Percentiles rank a stretch among this genome's conserved stretches.
Evolutionary conservation across 2,113 vertebrate species (phyloP).

Genomic region (Gnathonemus longibarbis): DNA sequence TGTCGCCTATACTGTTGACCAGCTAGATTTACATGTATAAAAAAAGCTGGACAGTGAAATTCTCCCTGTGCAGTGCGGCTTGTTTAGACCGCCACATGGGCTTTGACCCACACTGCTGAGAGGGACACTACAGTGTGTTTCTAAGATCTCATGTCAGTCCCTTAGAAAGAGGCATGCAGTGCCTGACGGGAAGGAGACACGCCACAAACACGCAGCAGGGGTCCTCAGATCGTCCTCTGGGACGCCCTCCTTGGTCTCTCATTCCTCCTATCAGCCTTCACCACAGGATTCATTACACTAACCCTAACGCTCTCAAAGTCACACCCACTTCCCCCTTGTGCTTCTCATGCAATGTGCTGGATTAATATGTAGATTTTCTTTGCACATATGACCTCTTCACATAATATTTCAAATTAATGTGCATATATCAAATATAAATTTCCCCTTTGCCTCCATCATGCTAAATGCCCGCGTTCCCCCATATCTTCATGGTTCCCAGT

Average conservation of each 20-base stretch:
- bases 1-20: neutral
- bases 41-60: neutral
- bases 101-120: neutral
- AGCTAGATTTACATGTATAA: neutral
- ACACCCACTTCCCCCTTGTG: neutral
- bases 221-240: neutral
- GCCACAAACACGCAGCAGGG: neutral
- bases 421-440: neutral
- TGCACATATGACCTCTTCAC: neutral
- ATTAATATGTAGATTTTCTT: neutral
- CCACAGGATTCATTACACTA: neutral
- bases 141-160: neutral
- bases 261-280: neutral
- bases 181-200: neutral
- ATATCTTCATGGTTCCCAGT: neutral
- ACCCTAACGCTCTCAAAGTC: neutral
- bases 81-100: neutral
- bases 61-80: neutral
- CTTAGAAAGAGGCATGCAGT: neutral
- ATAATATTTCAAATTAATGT: neutral
- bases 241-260: neutral
- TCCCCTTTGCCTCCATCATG: neutral
- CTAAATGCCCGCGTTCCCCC: slow-evolving; percentile 16
- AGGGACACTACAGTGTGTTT: neutral
- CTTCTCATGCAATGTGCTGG: neutral